Percentiles rank a stretch among this genome's conserved stretches.
Evolutionary conservation across 1,140 invertebrate species (phyloP).

Genomic region (Drosophila serrata): DNA sequence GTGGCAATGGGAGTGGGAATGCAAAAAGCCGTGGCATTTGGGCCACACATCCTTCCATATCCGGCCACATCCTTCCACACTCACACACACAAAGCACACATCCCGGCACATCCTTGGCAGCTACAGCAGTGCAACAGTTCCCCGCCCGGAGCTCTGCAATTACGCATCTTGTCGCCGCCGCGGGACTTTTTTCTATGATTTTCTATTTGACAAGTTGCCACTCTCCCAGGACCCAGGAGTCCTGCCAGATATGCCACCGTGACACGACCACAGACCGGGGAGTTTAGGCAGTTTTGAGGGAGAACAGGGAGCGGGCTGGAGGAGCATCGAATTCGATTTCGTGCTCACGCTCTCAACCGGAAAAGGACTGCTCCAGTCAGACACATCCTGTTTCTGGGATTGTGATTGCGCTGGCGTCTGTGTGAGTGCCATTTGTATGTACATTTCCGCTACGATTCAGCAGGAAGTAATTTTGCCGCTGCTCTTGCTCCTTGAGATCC

Average conservation of each 20-base stretch:
- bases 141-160: slow-evolving; percentile 63
- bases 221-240: slow-evolving; percentile 33
- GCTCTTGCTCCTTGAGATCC: slow-evolving; percentile 12
- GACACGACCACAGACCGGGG: slow-evolving; percentile 20
- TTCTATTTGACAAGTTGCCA: slow-evolving; percentile 80
- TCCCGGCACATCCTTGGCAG: slow-evolving; percentile 50
- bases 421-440: slow-evolving; percentile 75
- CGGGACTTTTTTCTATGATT: slow-evolving; percentile 77
- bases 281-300: background rate
- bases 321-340: slow-evolving; percentile 38
- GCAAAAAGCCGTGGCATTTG: slow-evolving; percentile 39
- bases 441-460: slow-evolving; percentile 80
- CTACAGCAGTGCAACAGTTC: slow-evolving; percentile 63
- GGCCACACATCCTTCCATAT: slow-evolving; percentile 52
- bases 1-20: slow-evolving; percentile 20
- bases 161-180: slow-evolving; percentile 79
- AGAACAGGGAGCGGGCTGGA: background rate
- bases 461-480: slow-evolving; percentile 79
- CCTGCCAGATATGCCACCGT: slow-evolving; percentile 21
- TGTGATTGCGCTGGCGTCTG: slow-evolving; percentile 45
- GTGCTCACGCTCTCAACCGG: slow-evolving; percentile 49
- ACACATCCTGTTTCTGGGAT: slow-evolving; percentile 52
- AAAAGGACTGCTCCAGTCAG: slow-evolving; percentile 42
- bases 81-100: slow-evolving; percentile 7
- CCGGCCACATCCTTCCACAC: slow-evolving; percentile 52